Base-by-base conservation (phyloP, 2,797 vertebrate genomes). In the Nannoperca obscura region DNA sequence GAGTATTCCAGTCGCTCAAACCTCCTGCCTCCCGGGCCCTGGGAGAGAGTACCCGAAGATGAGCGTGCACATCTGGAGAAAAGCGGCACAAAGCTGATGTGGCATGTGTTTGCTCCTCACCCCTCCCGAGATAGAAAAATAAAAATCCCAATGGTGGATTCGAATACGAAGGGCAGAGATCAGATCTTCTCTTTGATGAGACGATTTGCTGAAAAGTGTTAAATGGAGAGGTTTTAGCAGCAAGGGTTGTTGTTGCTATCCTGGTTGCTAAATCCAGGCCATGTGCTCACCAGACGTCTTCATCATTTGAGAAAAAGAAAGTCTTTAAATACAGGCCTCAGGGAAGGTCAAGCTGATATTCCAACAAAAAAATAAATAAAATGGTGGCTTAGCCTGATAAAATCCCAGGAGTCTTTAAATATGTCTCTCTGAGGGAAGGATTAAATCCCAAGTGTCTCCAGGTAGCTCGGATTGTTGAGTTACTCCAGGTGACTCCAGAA, bases 1-100 rank as follows among this genome's bases (percentile, higher is more conserved):
- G 87, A 85, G 82, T 84, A 84, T 86, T 87, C 88, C 77, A 73
- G 46, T 61, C 81, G 79, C 85, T 81, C 68, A 71, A 80, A 57
- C 69, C 68, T 64, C 55, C 76, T 22, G 71, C 60, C 64, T 88
- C 80, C 83, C 52, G 78, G 83, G 62, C 78, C 78, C 53, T 17
- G 40, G 55, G 83, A 86, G 69, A 74, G 82, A 80, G 61, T 27
- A 9, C 77, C 58, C 6, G 0, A 46, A 49, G 75, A 83, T 10
- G 72, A 77, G 73, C 3, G 1, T 3, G 34, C 59, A 71, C 77
- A 85, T 84, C 73, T 87, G 89, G 81, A 84, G 59, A 15, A 73
- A 53, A 59, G 3, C 3, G 5, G 27, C 32, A 61, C 52, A 44
- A 58, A 63, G 27, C 58, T 60, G 69, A 76, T 76, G 79, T 50